Conservation (phyloP, 2,888 invertebrate genomes). For the Apamea crenata region DNA sequence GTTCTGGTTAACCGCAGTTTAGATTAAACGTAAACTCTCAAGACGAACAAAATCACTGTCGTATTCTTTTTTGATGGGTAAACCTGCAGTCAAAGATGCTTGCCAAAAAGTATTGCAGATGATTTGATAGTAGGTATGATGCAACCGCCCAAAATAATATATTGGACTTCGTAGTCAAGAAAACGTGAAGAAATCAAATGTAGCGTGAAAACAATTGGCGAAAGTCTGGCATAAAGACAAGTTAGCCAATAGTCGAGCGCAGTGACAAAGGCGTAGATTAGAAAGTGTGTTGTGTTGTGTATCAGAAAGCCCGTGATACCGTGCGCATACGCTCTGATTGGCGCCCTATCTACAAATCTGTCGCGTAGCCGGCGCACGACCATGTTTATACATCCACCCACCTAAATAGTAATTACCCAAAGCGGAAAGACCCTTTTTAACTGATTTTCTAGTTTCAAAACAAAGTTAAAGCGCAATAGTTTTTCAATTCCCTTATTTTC, state of each 20-base stretch:
- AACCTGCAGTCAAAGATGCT: conserved; percentile 38
- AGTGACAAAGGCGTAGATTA: conserved; percentile 90
- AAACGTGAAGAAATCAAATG: conserved; percentile 85
- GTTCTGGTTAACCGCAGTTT: conserved; percentile 84
- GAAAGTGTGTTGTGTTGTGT: conserved; percentile 89
- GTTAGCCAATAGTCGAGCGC: conserved; percentile 86
- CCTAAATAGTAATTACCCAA: conserved; percentile 40
- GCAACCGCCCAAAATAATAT: conserved; percentile 78
- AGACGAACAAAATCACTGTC: conserved; percentile 55
- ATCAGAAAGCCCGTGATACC: conserved; percentile 87
- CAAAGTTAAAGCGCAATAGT: background rate
- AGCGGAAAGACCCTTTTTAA: conserved; percentile 32
- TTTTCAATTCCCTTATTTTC: background rate
- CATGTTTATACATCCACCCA: conserved; percentile 55
- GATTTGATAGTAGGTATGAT: conserved; percentile 71
- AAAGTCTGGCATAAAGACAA: conserved; percentile 86
- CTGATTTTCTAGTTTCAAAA: background rate
- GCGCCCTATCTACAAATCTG: conserved; percentile 88
- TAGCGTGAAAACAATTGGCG: conserved; percentile 90
- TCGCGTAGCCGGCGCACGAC: conserved; percentile 74
- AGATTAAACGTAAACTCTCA: conserved; percentile 67
- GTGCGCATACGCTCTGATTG: conserved; percentile 88
- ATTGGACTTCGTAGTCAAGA: conserved; percentile 79
- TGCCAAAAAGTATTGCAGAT: conserved; percentile 56
- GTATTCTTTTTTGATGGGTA: conserved; percentile 45